A percentile compares a stretch with the other conserved stretches of the same genome.
These are phyloP conservation scores for Dreissena polymorpha DNA, from an alignment of 1,140 invertebrate species.

Conservation along the genomic window DNA sequence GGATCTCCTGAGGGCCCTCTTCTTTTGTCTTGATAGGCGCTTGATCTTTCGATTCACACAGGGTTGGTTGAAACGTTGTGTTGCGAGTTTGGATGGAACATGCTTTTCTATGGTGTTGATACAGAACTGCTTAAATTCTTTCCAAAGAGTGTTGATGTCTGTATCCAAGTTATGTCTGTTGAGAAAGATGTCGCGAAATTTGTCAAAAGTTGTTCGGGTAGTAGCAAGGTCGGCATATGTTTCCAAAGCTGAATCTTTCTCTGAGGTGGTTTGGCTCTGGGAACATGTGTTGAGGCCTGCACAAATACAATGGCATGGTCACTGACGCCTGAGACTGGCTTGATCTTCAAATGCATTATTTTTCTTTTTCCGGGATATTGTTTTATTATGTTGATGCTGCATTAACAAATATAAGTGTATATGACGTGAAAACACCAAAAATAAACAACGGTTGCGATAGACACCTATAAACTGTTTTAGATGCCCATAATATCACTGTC, in stretches of 20 bases:
- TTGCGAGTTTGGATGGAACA: slow-evolving; percentile 35
- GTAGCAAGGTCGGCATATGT: background rate
- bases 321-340: slow-evolving; percentile 25
- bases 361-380: too few relatives aligned
- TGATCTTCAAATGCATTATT: too few relatives aligned
- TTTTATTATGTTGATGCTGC: too few relatives aligned
- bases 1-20: slow-evolving; percentile 24
- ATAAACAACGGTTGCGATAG: too few relatives aligned
- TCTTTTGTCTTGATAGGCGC: slow-evolving; percentile 9
- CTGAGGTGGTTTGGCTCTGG: background rate
- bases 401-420: too few relatives aligned
- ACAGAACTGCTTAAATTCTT: background rate
- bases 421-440: too few relatives aligned
- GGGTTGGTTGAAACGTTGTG: slow-evolving; percentile 14
- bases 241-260: slow-evolving; percentile 42
- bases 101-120: background rate
- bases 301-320: slow-evolving; percentile 31
- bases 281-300: background rate
- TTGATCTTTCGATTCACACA: slow-evolving; percentile 36
- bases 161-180: background rate
- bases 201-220: background rate
- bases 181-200: background rate
- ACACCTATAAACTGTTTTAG: too few relatives aligned
- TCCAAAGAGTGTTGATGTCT: slow-evolving; percentile 17
- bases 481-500: too few relatives aligned